These are phyloP conservation scores for Amniataba percoides DNA, from an alignment of 2,797 vertebrate species.

Conservation along the genomic window DNA sequence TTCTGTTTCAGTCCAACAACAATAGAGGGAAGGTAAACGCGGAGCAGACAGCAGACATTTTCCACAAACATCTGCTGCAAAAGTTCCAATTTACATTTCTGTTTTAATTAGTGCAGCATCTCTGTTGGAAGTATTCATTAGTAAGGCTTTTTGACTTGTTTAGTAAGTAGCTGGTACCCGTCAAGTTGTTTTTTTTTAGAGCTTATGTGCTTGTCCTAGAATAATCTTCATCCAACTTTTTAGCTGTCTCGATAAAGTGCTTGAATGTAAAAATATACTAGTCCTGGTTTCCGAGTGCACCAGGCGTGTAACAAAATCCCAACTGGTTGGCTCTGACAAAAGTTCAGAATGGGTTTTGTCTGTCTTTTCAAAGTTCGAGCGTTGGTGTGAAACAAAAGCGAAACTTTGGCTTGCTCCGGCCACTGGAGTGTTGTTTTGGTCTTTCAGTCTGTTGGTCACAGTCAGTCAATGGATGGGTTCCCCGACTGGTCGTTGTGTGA, in stretches of 20 bases:
- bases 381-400: not conserved
- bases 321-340: not conserved
- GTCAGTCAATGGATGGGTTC: constrained; percentile 1
- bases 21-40: constrained; percentile 17
- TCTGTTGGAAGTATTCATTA: constrained; percentile 11
- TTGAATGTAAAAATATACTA: not conserved
- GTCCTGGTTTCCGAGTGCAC: not conserved
- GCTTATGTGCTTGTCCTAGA: not conserved
- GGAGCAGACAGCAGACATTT: constrained; percentile 9
- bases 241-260: not conserved
- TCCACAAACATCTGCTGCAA: constrained; percentile 24
- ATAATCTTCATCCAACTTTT: not conserved
- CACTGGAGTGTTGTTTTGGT: not conserved
- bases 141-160: constrained; percentile 10
- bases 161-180: not conserved
- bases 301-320: not conserved
- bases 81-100: constrained; percentile 14
- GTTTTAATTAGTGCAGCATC: constrained; percentile 27
- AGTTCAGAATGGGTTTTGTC: not conserved
- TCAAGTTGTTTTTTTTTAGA: not conserved
- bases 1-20: constrained; percentile 25
- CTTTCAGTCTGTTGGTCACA: constrained; percentile 3
- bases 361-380: not conserved
- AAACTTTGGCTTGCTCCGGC: not conserved
- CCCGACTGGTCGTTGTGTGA: constrained; percentile 1